A percentile compares a stretch with the other conserved stretches of the same genome.
phyloP scores from a whole-genome alignment of 2,113 vertebrate genomes.

The Microtus richardsoni region DNA sequence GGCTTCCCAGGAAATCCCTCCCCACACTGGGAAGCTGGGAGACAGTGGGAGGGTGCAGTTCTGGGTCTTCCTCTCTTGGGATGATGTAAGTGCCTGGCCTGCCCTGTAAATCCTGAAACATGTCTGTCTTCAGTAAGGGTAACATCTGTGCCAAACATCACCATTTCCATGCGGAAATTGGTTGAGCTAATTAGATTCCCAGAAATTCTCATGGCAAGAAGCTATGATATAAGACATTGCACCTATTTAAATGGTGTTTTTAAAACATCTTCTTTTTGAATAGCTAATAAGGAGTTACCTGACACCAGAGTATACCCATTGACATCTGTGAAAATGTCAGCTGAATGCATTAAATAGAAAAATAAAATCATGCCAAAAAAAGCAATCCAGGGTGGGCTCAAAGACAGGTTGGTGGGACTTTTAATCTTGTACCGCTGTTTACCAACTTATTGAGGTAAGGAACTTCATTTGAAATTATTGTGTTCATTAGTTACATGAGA shows the following conservation, averaged over 20 bases:
- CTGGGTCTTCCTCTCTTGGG: too few relatives aligned
- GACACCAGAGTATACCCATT: not conserved
- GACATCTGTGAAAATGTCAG: not conserved
- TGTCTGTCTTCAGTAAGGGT: not conserved
- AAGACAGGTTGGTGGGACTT: not conserved
- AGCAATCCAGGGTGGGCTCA: not conserved
- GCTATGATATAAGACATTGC: not conserved
- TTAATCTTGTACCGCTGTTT: not conserved
- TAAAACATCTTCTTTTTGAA: slow-evolving; percentile 14
- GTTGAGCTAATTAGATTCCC: not conserved
- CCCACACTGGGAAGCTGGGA: too few relatives aligned
- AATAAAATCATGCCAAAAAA: not conserved
- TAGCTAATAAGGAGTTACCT: not conserved
- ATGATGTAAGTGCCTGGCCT: too few relatives aligned
- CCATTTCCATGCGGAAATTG: fast-evolving
- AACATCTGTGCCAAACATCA: not conserved
- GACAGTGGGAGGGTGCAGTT: too few relatives aligned
- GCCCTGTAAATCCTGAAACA: not conserved
- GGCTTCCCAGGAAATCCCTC: too few relatives aligned
- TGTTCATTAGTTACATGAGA: not conserved
- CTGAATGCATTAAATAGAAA: not conserved
- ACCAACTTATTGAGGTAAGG: not conserved
- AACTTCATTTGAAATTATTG: not conserved
- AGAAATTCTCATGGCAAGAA: not conserved
- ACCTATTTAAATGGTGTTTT: not conserved